These are phyloP conservation scores for Drosophila hydei DNA, from an alignment of 1,140 invertebrate species.

Conservation along the genomic window DNA sequence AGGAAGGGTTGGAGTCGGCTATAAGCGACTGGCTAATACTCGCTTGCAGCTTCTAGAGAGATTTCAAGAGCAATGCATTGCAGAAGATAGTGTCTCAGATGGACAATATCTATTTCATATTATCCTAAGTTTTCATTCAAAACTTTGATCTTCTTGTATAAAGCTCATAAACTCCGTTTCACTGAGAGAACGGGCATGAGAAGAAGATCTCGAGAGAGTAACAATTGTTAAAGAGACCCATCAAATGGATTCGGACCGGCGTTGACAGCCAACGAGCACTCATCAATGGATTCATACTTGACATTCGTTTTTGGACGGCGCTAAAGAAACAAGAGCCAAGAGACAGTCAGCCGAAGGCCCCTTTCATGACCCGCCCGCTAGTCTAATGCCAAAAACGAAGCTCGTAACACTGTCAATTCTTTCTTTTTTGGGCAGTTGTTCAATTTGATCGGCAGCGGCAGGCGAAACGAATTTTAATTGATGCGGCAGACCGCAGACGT, in stretches of 20 bases:
- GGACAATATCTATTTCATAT: too few species aligned
- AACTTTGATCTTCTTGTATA: background rate
- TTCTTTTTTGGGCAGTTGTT: constrained; percentile 51
- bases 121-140: too few species aligned
- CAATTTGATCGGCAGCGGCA: constrained; percentile 55
- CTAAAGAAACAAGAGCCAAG: constrained; percentile 36
- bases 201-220: constrained; percentile 1
- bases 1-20: background rate
- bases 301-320: constrained; percentile 64
- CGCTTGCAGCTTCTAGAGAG: too few species aligned
- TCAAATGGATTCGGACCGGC: constrained; percentile 59
- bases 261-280: constrained; percentile 35
- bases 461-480: constrained; percentile 79
- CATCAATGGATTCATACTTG: constrained; percentile 80
- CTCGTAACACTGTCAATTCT: constrained; percentile 59
- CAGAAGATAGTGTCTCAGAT: too few species aligned
- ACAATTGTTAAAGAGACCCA: constrained; percentile 57
- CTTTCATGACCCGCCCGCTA: background rate
- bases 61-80: too few species aligned
- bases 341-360: background rate
- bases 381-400: constrained; percentile 61
- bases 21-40: too few species aligned
- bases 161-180: background rate
- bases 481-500: constrained; percentile 60
- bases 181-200: background rate